These are phyloP conservation scores for Vimba vimba DNA, from an alignment of 2,113 vertebrate species.

Conservation along the genomic window DNA sequence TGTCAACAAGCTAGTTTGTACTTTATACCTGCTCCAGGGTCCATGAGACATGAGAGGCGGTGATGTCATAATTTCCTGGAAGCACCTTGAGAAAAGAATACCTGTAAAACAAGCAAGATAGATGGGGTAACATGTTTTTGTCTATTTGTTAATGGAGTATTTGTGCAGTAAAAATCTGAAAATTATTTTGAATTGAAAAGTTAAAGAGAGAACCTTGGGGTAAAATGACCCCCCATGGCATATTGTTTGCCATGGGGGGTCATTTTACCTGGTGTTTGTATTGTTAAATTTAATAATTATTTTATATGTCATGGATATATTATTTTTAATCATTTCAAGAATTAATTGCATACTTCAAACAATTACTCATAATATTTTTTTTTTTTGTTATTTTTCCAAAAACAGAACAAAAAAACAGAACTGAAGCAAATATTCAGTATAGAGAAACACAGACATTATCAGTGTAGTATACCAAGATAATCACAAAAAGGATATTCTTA, in stretches of 20 bases:
- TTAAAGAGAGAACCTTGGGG: background rate
- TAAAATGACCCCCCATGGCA: background rate
- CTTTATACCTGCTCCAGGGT: slow-evolving; percentile 85
- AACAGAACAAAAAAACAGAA: no score
- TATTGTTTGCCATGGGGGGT: background rate
- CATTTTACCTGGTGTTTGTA: background rate
- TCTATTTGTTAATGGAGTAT: background rate
- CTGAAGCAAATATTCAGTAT: no score
- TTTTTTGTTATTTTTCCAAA: no score
- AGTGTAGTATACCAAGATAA: no score
- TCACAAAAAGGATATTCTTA: no score
- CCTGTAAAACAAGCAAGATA: slow-evolving; percentile 69
- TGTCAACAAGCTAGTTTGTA: slow-evolving; percentile 17
- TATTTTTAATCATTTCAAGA: background rate
- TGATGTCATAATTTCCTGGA: slow-evolving; percentile 92
- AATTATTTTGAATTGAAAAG: background rate
- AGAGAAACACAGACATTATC: no score
- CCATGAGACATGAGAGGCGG: slow-evolving; percentile 92
- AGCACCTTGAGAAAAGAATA: slow-evolving; percentile 95
- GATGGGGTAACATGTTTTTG: background rate
- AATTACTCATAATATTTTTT: background rate
- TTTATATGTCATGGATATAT: background rate
- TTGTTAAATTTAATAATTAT: background rate
- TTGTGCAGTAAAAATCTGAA: background rate
- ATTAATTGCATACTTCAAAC: background rate